Conservation (phyloP, 1,140 invertebrate species). For the Battus philenor region DNA sequence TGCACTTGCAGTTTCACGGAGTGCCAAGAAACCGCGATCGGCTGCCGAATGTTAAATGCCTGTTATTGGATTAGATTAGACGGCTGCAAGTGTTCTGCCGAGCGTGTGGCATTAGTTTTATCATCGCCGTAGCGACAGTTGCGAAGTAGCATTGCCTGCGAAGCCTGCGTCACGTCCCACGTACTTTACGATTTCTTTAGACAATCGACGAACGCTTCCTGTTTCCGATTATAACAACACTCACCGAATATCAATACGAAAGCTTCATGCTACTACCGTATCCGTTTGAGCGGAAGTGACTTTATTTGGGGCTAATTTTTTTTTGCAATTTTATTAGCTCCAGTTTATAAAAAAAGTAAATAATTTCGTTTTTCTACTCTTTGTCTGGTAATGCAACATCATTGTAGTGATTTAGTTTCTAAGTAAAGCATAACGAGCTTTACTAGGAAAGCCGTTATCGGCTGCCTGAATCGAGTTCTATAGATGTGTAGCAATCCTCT, state of each 20-base stretch:
- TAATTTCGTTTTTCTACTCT: too few relatives aligned
- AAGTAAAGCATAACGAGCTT: slow-evolving; percentile 7
- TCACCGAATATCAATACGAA: slow-evolving; percentile 62
- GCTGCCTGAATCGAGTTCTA: slow-evolving; percentile 36
- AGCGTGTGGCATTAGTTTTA: too few relatives aligned
- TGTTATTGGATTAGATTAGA: slow-evolving; percentile 43
- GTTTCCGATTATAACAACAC: slow-evolving; percentile 45
- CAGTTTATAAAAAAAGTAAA: too few relatives aligned
- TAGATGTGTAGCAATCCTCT: slow-evolving; percentile 39
- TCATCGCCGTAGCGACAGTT: too few relatives aligned
- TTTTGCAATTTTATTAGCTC: too few relatives aligned
- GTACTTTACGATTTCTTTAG: slow-evolving; percentile 22
- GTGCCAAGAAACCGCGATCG: slow-evolving; percentile 60
- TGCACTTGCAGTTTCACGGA: slow-evolving; percentile 71
- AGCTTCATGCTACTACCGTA: slow-evolving; percentile 35
- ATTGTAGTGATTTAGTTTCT: slow-evolving; percentile 6
- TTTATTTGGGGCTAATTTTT: too few relatives aligned
- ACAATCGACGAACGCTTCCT: slow-evolving; percentile 48
- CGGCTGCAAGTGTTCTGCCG: slow-evolving; percentile 4
- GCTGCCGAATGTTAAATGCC: slow-evolving; percentile 61
- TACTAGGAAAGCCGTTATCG: slow-evolving; percentile 44
- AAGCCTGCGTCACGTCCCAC: slow-evolving; percentile 1
- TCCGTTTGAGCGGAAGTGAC: too few relatives aligned
- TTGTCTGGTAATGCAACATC: too few relatives aligned
- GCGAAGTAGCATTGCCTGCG: too few relatives aligned